Evolutionary conservation across 2,888 invertebrate genomes (phyloP), one percentile per base, ranked within the genome.

Genomic region (Bombylius major): DNA sequence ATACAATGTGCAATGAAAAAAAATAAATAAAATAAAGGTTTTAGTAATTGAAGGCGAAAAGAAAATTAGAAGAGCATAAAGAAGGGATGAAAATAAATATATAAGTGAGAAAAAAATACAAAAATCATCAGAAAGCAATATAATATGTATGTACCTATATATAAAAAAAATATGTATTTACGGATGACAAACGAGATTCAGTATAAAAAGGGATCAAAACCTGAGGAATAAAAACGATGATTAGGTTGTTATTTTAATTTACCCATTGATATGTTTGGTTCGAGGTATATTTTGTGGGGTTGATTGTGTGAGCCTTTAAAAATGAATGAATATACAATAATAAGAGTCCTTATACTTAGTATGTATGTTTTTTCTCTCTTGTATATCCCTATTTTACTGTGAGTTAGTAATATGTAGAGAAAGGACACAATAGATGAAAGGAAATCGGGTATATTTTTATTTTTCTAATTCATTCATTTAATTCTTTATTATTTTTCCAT

Each of bases 221-320:
- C 56, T 46, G 50, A 48, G 50, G 58, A 56, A 60, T 55, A 59
- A 58, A 57, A 59, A 56, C 71, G 73, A 73, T 73, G 73, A 73
- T 73, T 73, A 73, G 73, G 73, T 73, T 73, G 73, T 73, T 73
- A 73, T 73, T 73, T 73, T 73, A 73, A 73, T 73, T 73, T 73
- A 71, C 73, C 70, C 70, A 73, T 72, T 72, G 72, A 72, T 73
- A 71, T 70, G 64, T 65, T 58, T 58, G 51, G 55, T 50, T 55
- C 51, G 56, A 56, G 59, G 53, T 51, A 56, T 51, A 56, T 61
- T 62, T 61, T 62, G 62, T 60, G 62, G 62, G 61, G 54, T 60
- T 59, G 61, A 58, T 58, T 59, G 54, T 55, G 49, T 49, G 1
- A 23, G 23, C 23, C 23, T 23, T 23, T 23, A 23, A 23, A 23